phyloP scores from a whole-genome alignment of 2,797 vertebrate genomes.

The Schizopygopsis pylzovi region DNA sequence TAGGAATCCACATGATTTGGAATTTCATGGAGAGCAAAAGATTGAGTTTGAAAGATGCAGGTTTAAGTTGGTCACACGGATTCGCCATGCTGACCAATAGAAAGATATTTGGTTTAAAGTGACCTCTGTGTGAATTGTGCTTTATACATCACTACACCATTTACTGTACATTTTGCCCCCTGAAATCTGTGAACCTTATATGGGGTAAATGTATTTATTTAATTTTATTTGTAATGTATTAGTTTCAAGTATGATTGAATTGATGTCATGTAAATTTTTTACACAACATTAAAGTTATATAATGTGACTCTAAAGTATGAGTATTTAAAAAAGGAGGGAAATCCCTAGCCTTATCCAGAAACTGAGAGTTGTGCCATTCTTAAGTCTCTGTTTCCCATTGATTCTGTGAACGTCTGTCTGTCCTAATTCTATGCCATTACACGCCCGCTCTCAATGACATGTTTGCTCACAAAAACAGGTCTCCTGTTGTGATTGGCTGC shows the following conservation, averaged over 20 bases:
- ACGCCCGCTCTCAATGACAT: slow-evolving; percentile 25
- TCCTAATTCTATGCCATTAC: slow-evolving; percentile 55
- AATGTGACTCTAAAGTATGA: slow-evolving; percentile 5
- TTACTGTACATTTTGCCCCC: neutral
- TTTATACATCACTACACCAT: neutral
- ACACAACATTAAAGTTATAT: neutral
- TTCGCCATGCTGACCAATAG: neutral
- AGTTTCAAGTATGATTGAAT: neutral
- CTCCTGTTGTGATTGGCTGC: slow-evolving; percentile 42
- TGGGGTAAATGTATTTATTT: neutral
- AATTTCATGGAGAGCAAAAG: slow-evolving; percentile 1
- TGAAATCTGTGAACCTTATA: neutral
- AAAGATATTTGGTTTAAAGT: neutral
- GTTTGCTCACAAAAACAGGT: slow-evolving; percentile 34
- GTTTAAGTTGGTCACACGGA: neutral
- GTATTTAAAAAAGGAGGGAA: slow-evolving; percentile 19
- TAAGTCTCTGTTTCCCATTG: slow-evolving; percentile 35
- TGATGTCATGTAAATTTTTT: neutral
- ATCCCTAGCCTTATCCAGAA: neutral
- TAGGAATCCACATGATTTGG: neutral
- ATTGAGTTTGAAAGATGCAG: neutral
- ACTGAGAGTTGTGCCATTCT: slow-evolving; percentile 16
- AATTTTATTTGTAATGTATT: neutral
- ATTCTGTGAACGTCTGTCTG: slow-evolving; percentile 40
- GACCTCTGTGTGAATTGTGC: neutral